Evolutionary conservation across 92 coral and sea anemone species (phyloP), one percentile per base, ranked within the genome.

Genomic region (Plumapathes pennacea): DNA sequence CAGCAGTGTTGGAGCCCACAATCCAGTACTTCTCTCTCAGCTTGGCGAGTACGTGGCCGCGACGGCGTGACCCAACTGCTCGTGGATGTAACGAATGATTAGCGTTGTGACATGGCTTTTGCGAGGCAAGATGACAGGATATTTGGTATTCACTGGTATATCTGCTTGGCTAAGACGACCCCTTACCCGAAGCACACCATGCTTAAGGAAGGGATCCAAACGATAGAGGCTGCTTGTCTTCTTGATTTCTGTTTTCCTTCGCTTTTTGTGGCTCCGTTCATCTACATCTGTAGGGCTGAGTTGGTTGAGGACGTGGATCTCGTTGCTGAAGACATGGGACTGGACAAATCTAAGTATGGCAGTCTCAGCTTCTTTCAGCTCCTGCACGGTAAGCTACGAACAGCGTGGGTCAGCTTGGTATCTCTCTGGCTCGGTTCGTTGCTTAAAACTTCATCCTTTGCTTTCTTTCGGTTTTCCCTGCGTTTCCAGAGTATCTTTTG

Each of bases 111-210:
- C 71, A 17, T 62, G 84, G 41, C 72, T 62, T 69, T 69, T 76
- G 46, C 69, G 65, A 11, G 88, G 78, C 37, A 75, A 32, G 56
- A 81, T 74, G 47, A 67, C 50, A 18, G 81, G 77, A 60, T 82
- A 67, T 15, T 53, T 78, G 43, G 76, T 38, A 20, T 77, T 77
- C 37, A 58, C 71, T 37, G 70, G 74, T 17, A 83, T 36, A 29
- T 77, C 81, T 13, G 90, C 85, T n/a, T 47, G 70, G 29, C 69
- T 50, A 39, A 83, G 67, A 21, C 90, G 77, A 51, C 90, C 85
- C 30, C 85, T 77, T 18, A 83, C 85, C 34, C 81, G 74, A 4
- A 83, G 43, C 32, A 77, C 14, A 14, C 89, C 77, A 54, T 62
- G 26, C 50, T 58, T 54, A 29, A 77, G 12, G 58, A 58, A 77